Percentiles rank a stretch among this genome's conserved stretches.
Evolutionary conservation across 2,113 vertebrate species (phyloP).

Genomic region (Etheostoma cragini): DNA sequence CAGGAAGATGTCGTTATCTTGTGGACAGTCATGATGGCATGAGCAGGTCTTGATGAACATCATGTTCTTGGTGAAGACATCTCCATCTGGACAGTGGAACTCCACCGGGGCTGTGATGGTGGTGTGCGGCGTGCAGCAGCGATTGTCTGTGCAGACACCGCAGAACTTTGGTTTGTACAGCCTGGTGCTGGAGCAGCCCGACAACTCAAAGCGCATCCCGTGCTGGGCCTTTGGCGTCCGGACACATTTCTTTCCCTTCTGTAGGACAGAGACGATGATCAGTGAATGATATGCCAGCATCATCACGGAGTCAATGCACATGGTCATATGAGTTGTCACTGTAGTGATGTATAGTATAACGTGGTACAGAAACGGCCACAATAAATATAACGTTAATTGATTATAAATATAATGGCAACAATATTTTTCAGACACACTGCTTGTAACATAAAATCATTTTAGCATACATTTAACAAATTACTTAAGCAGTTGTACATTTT

Average conservation of each 20-base stretch:
- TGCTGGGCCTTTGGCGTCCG: constrained; percentile 72
- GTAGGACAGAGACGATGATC: background rate
- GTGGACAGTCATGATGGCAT: constrained; percentile 85
- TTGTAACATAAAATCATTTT: too few species aligned
- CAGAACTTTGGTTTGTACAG: constrained; percentile 85
- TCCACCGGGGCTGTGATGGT: constrained; percentile 79
- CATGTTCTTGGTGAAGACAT: constrained; percentile 83
- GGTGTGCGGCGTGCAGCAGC: constrained; percentile 82
- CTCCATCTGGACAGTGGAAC: constrained; percentile 85
- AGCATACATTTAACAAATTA: too few species aligned
- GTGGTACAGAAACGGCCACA: background rate
- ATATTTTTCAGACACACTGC: too few species aligned
- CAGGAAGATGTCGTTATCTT: constrained; percentile 85
- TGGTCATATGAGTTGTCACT: background rate
- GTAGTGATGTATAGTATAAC: background rate
- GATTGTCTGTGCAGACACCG: constrained; percentile 79
- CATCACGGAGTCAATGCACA: background rate
- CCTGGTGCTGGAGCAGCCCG: constrained; percentile 80
- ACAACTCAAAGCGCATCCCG: constrained; percentile 82
- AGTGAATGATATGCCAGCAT: background rate
- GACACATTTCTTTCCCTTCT: constrained; percentile 85
- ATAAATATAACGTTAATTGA: too few species aligned
- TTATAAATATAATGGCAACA: too few species aligned
- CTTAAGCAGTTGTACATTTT: too few species aligned
- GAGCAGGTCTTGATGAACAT: constrained; percentile 87